These are phyloP conservation scores for Notodonta ziczac DNA, from an alignment of 2,888 invertebrate genomes.

Conservation along the genomic window DNA sequence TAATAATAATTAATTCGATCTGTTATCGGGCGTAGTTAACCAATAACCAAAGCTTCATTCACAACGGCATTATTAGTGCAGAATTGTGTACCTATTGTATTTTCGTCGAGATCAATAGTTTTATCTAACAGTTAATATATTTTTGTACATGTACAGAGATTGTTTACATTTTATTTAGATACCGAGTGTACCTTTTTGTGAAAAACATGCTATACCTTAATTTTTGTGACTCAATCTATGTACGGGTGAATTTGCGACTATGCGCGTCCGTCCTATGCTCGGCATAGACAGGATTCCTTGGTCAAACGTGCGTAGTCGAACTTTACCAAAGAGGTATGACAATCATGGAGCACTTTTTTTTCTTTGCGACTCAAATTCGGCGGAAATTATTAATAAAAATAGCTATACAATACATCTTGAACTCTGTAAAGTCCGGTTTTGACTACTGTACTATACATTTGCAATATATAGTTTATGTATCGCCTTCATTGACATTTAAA, in stretches of 20 bases:
- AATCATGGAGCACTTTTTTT: too few relatives aligned
- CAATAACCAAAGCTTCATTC: conserved; percentile 48
- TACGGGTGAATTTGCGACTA: background rate
- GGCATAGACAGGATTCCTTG: too few relatives aligned
- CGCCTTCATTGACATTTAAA: too few relatives aligned
- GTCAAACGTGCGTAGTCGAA: too few relatives aligned
- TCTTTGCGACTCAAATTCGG: too few relatives aligned
- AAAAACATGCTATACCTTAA: conserved; percentile 46
- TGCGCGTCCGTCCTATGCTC: background rate
- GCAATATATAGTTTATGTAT: too few relatives aligned
- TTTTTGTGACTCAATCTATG: conserved; percentile 1
- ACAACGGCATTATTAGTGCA: conserved; percentile 46
- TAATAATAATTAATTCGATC: conserved; percentile 22
- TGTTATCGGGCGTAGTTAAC: conserved; percentile 19
- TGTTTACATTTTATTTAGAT: conserved; percentile 57
- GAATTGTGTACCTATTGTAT: conserved; percentile 47
- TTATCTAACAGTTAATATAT: conserved; percentile 68
- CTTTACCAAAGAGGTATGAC: too few relatives aligned
- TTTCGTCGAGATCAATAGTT: conserved; percentile 64
- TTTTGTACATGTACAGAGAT: conserved; percentile 77
- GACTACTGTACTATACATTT: too few relatives aligned
- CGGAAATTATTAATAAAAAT: too few relatives aligned
- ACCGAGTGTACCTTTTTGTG: conserved; percentile 55
- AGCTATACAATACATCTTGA: too few relatives aligned
- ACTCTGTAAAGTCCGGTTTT: too few relatives aligned